Conservation (phyloP, 2,888 invertebrate species). For the Morpho helenor region DNA sequence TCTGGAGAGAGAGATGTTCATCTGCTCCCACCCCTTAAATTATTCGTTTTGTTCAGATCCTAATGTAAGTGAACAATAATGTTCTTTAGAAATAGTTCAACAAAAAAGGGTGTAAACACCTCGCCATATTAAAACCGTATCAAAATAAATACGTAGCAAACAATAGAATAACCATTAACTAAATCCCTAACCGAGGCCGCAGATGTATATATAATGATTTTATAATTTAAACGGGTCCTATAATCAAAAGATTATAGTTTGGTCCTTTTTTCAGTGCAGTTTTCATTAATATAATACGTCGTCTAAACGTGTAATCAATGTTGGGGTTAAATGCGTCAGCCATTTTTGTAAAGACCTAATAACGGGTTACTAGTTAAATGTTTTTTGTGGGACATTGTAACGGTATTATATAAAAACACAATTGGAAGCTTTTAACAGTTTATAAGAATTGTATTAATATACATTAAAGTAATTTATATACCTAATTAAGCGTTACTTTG, state of each 20-base stretch:
- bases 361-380: constrained; percentile 41
- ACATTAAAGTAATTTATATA: too few species aligned
- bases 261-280: constrained; percentile 72
- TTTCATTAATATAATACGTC: constrained; percentile 53
- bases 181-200: constrained; percentile 52
- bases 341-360: constrained; percentile 61
- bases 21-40: too few species aligned
- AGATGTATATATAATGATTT: constrained; percentile 72
- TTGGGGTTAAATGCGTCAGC: constrained; percentile 46
- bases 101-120: constrained; percentile 8
- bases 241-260: constrained; percentile 66
- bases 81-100: background rate
- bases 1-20: too few species aligned
- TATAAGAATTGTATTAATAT: too few species aligned
- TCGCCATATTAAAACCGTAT: constrained; percentile 27
- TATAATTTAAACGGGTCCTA: constrained; percentile 57
- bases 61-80: too few species aligned
- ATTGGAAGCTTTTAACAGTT: constrained; percentile 1
- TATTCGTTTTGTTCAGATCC: too few species aligned
- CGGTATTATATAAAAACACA: background rate
- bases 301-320: constrained; percentile 57
- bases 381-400: constrained; percentile 29
- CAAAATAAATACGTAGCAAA: constrained; percentile 47
- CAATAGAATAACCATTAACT: constrained; percentile 50
- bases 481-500: too few species aligned